A percentile compares a stretch with the other conserved stretches of the same genome.
Evolutionary conservation across 2,113 vertebrate species (phyloP).

Genomic region (Naja naja): DNA sequence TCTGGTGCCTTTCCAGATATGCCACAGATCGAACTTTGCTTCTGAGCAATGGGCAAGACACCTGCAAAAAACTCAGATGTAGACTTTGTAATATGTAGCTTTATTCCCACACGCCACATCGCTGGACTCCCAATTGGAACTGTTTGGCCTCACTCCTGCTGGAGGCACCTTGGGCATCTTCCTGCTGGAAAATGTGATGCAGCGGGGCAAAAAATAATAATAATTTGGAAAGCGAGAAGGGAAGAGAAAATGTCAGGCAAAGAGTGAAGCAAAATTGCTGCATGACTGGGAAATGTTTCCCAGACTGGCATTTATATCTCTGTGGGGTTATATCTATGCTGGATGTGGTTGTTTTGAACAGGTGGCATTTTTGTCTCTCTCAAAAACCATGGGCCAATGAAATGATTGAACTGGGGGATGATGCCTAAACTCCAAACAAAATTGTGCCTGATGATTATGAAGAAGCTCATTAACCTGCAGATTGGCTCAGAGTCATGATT

Average conservation of each 20-base stretch:
- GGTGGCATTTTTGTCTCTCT: constrained; percentile 35
- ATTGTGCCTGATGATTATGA: constrained; percentile 36
- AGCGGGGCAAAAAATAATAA: neutral
- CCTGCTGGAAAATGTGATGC: neutral
- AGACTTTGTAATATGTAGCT: neutral
- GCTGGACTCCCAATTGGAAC: neutral
- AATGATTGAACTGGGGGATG: constrained; percentile 34
- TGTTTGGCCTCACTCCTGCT: neutral
- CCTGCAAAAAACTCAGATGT: neutral
- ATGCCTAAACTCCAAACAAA: constrained; percentile 39
- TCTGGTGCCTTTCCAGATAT: neutral
- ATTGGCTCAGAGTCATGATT: constrained; percentile 21
- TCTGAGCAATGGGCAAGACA: neutral
- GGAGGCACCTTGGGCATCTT: neutral
- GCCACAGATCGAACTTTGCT: neutral
- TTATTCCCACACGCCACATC: neutral
- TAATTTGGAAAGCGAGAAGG: neutral
- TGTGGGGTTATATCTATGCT: neutral
- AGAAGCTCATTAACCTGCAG: constrained; percentile 57
- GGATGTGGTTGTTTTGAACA: constrained; percentile 15
- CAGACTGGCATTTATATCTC: neutral
- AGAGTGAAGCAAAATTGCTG: neutral
- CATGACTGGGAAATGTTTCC: neutral
- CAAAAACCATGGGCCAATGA: constrained; percentile 44
- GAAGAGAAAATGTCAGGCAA: constrained; percentile 14